These are phyloP conservation scores for Leucoraja erinaceus DNA, from an alignment of 2,113 vertebrate species.

Conservation along the genomic window DNA sequence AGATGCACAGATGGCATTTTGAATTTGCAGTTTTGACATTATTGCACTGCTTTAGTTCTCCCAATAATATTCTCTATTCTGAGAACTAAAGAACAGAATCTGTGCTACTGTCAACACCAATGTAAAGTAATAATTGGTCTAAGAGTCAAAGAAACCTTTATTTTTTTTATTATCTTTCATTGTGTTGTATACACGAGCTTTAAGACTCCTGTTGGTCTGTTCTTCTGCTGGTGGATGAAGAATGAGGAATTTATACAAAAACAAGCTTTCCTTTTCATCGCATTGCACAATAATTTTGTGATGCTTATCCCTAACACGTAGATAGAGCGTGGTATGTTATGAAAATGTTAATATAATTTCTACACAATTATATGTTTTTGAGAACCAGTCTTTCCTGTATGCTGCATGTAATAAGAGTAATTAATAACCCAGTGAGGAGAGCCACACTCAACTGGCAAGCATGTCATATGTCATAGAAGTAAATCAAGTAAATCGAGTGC, in stretches of 20 bases:
- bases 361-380: neutral
- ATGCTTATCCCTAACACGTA: too few species aligned
- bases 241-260: neutral
- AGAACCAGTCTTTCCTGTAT: neutral
- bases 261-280: neutral
- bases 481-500: neutral
- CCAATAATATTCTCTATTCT: neutral
- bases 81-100: neutral
- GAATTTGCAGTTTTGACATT: neutral
- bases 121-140: neutral
- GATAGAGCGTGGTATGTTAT: neutral
- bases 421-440: neutral
- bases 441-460: neutral
- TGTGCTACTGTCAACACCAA: neutral
- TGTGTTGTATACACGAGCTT: neutral
- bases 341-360: neutral
- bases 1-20: neutral
- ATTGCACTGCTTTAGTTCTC: neutral
- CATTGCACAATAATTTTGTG: neutral
- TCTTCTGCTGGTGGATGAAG: neutral
- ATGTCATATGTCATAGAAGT: neutral
- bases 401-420: neutral
- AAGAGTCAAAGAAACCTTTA: neutral
- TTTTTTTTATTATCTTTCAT: neutral
- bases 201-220: neutral